A percentile compares a stretch with the other conserved stretches of the same genome.
These are phyloP conservation scores for Acanthis flammea DNA, from an alignment of 2,797 vertebrate genomes.

Conservation along the genomic window DNA sequence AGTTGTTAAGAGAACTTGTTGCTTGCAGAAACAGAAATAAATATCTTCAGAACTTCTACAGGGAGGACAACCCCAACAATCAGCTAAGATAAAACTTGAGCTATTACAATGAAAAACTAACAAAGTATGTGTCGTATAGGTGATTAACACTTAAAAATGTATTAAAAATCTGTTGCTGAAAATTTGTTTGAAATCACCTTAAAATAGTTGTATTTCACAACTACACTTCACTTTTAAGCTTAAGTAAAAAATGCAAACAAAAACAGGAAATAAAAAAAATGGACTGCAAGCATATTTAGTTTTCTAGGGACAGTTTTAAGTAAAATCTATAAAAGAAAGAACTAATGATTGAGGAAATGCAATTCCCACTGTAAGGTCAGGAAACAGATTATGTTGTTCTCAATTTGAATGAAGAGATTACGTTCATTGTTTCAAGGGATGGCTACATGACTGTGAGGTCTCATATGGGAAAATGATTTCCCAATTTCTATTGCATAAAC, in stretches of 20 bases:
- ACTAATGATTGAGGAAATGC: background rate
- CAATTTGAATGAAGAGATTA: background rate
- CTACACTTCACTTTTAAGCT: background rate
- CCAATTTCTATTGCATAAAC: background rate
- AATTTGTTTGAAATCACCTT: background rate
- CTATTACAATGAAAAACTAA: background rate
- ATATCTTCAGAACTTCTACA: background rate
- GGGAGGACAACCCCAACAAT: background rate
- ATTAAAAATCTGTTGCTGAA: background rate
- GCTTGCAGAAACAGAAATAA: background rate
- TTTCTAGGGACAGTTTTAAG: background rate
- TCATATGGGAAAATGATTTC: slow-evolving; percentile 10
- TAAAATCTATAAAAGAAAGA: background rate
- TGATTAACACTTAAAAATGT: background rate
- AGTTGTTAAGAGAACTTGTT: background rate
- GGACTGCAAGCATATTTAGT: background rate
- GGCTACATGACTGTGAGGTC: background rate
- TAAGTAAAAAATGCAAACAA: background rate
- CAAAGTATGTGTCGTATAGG: background rate
- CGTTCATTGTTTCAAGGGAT: background rate
- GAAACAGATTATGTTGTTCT: background rate
- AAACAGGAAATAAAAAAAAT: background rate
- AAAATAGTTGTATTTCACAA: background rate
- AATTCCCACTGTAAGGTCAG: background rate
- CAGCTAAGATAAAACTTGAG: background rate